Percentiles rank a stretch among this genome's conserved stretches.
These are phyloP conservation scores for Dendrocopos noguchii DNA, from an alignment of 2,113 vertebrate genomes.

Conservation along the genomic window DNA sequence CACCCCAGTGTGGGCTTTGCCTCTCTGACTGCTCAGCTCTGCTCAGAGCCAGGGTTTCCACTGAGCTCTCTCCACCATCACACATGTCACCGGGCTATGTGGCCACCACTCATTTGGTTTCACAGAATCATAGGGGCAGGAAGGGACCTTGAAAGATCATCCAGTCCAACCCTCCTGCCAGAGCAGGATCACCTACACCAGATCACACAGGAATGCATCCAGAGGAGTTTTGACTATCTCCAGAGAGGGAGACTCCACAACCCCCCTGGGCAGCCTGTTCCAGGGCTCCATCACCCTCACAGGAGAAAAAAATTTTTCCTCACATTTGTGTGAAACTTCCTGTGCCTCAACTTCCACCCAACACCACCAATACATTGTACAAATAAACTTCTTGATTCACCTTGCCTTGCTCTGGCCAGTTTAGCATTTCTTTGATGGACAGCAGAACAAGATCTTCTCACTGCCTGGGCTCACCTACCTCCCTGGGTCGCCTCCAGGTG, in stretches of 20 bases:
- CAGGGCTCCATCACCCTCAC: too few species aligned
- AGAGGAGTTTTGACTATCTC: too few species aligned
- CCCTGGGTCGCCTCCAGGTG: fast-evolving
- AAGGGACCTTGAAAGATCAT: too few species aligned
- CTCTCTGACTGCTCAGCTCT: not conserved
- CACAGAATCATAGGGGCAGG: too few species aligned
- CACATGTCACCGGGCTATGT: not conserved
- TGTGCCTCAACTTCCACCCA: not conserved
- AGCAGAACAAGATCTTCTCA: not conserved
- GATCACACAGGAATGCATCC: too few species aligned
- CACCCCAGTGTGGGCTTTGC: fast-evolving
- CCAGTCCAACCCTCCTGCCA: too few species aligned
- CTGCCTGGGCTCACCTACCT: not conserved
- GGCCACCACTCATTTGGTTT: not conserved
- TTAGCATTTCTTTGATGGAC: not conserved
- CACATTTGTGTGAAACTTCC: too few species aligned
- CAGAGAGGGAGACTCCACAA: too few species aligned
- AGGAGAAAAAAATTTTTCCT: too few species aligned
- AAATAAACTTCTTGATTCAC: not conserved
- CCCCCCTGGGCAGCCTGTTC: too few species aligned
- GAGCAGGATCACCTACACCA: too few species aligned
- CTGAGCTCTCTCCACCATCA: not conserved
- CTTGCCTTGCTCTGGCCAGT: not conserved
- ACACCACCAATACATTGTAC: not conserved
- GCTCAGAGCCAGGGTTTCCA: not conserved